Percentiles rank a stretch among this genome's conserved stretches.
Conservation (phyloP, 2,113 vertebrate species). For the Paramisgurnus dabryanus region DNA sequence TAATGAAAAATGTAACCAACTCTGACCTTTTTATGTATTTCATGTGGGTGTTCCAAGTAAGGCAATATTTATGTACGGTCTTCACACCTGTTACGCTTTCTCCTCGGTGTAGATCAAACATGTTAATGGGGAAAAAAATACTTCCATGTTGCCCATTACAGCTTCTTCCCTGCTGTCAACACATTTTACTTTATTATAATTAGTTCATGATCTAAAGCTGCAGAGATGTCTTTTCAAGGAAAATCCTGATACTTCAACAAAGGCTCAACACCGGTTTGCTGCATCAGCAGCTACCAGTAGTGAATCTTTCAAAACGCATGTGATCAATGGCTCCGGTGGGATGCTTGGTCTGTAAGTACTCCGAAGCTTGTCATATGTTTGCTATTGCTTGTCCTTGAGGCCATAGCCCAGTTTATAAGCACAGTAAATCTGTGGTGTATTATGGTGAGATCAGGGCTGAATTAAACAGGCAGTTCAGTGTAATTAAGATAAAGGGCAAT, state of each 20-base stretch:
- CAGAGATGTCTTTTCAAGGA: conserved; percentile 17
- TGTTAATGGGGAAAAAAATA: conserved; percentile 27
- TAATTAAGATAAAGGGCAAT: conserved; percentile 42
- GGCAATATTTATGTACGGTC: conserved; percentile 31
- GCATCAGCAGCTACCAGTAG: conserved; percentile 9
- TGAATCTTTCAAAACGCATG: not conserved
- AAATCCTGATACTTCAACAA: conserved; percentile 31
- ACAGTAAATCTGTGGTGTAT: conserved; percentile 17
- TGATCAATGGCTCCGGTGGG: conserved; percentile 22
- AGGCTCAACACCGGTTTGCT: conserved; percentile 28
- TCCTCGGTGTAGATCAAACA: conserved; percentile 28
- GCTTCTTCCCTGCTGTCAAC: conserved; percentile 32
- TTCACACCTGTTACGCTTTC: not conserved
- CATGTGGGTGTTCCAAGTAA: conserved; percentile 12
- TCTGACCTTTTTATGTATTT: conserved; percentile 23
- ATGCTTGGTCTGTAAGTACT: conserved; percentile 15
- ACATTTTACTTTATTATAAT: conserved; percentile 40
- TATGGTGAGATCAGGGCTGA: not conserved
- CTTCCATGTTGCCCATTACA: conserved; percentile 35
- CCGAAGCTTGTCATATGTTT: conserved; percentile 4
- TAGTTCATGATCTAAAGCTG: conserved; percentile 33
- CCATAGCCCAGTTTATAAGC: not conserved
- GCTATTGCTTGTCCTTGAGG: conserved; percentile 11
- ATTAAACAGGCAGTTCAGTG: conserved; percentile 35
- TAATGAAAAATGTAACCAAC: not conserved